Evolutionary conservation across 2,888 invertebrate species (phyloP).

Genomic region (Acanthococcus lagerstroemiae): DNA sequence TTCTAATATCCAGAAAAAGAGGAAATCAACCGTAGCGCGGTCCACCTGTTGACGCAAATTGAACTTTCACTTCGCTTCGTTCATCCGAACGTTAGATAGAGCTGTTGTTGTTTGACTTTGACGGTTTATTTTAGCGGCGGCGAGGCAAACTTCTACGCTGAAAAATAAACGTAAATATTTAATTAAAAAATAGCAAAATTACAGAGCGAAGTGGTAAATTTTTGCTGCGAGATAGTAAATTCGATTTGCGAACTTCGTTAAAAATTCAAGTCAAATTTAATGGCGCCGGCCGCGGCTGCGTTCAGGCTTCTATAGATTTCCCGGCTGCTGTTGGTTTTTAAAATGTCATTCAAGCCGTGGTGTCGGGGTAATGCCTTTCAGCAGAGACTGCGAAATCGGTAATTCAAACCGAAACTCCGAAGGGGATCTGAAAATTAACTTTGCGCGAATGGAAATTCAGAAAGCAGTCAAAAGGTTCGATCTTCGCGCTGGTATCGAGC

Average conservation of each 20-base stretch:
- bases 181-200: background rate
- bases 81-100: background rate
- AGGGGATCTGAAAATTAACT: too few species aligned
- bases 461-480: too few species aligned
- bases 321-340: too few species aligned
- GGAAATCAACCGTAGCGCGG: background rate
- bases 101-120: background rate
- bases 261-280: background rate
- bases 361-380: too few species aligned
- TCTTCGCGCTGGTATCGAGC: too few species aligned
- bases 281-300: too few species aligned
- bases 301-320: too few species aligned
- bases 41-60: conserved; percentile 4
- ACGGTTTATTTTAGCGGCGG: background rate
- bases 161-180: background rate
- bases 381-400: too few species aligned
- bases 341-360: background rate
- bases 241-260: background rate
- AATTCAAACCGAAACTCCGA: too few species aligned
- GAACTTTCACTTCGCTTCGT: background rate
- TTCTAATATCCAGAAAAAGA: background rate
- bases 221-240: background rate
- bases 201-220: background rate
- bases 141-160: background rate
- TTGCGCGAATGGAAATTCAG: too few species aligned